Percentiles rank a stretch among this genome's conserved stretches.
Evolutionary conservation across 2,113 vertebrate genomes (phyloP).

Genomic region (Illadopsis cleaveri): DNA sequence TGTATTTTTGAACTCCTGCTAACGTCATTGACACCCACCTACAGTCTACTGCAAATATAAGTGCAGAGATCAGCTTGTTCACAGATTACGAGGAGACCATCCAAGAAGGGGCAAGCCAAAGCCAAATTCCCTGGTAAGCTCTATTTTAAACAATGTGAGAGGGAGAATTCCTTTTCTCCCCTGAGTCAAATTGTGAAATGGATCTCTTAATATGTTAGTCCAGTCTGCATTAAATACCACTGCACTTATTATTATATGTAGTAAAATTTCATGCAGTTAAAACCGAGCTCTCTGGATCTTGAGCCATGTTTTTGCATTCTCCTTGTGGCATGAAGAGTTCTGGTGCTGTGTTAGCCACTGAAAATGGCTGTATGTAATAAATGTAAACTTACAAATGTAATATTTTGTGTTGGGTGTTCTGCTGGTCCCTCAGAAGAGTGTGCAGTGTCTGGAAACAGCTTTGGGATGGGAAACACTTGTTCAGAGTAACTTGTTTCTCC

Average conservation of each 20-base stretch:
- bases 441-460: background rate
- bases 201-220: background rate
- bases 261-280: background rate
- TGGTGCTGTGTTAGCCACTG: background rate
- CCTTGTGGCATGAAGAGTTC: background rate
- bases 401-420: background rate
- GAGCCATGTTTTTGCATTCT: background rate
- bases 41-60: constrained; percentile 60
- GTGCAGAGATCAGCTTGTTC: constrained; percentile 19
- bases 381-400: background rate
- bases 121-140: constrained; percentile 65
- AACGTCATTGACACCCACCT: constrained; percentile 70
- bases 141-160: background rate
- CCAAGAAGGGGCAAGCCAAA: constrained; percentile 40
- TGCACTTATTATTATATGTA: background rate
- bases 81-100: constrained; percentile 5
- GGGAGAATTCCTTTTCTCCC: background rate
- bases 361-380: background rate
- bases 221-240: background rate
- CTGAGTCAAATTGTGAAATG: background rate
- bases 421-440: background rate
- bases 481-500: background rate
- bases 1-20: constrained; percentile 67
- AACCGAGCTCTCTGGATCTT: background rate
- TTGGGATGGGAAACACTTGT: background rate